phyloP scores from a whole-genome alignment of 2,113 vertebrate genomes.

The Myotis davidii region DNA sequence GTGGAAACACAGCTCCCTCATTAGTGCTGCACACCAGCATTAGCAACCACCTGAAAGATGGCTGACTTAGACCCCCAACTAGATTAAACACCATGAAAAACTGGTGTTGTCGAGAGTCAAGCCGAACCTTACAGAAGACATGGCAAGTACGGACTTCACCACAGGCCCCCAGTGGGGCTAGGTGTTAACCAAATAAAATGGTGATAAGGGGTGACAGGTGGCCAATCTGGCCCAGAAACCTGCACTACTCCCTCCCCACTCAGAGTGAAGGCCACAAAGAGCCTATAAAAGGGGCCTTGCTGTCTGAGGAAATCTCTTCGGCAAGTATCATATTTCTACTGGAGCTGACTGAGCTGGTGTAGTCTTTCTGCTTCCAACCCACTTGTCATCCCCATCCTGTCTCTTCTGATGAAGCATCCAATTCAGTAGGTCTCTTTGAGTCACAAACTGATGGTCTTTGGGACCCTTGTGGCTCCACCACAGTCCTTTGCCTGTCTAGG shows the following conservation, averaged over 20 bases:
- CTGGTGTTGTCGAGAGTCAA: not conserved
- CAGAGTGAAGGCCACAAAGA: constrained; percentile 8
- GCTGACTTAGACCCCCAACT: not conserved
- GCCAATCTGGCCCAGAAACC: not conserved
- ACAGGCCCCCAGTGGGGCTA: constrained; percentile 1
- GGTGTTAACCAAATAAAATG: constrained; percentile 56
- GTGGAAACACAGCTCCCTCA: not conserved
- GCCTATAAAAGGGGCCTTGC: constrained; percentile 29
- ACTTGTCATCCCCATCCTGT: not conserved
- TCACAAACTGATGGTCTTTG: not conserved
- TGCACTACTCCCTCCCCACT: not conserved
- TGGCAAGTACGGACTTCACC: not conserved
- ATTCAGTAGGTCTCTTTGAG: not conserved
- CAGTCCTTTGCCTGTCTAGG: not conserved
- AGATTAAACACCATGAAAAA: not conserved
- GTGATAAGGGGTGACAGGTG: constrained; percentile 46
- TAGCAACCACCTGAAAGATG: not conserved
- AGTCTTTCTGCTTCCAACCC: not conserved
- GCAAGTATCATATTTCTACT: constrained; percentile 26
- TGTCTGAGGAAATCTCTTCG: not conserved
- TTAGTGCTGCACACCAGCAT: not conserved
- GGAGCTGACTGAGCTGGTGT: not conserved
- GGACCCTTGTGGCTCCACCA: not conserved
- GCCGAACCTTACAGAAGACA: not conserved
- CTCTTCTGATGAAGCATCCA: not conserved